These are phyloP conservation scores for Microchirus variegatus DNA, from an alignment of 2,797 vertebrate species.

Conservation along the genomic window DNA sequence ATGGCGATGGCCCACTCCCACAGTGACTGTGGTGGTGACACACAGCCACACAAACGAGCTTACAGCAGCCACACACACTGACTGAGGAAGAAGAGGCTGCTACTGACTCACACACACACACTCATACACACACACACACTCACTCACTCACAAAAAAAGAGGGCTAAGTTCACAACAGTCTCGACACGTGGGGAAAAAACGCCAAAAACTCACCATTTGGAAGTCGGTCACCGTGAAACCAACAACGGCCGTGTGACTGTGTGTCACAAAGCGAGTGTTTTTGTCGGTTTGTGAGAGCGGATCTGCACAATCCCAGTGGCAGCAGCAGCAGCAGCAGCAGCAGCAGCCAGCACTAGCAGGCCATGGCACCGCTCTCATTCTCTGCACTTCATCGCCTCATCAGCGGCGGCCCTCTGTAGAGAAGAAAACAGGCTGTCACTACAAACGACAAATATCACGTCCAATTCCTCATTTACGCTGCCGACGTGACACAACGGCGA, in stretches of 20 bases:
- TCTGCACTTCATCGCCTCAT: conserved; percentile 79
- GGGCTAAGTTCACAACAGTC: conserved; percentile 58
- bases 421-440: conserved; percentile 63
- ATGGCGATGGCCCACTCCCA: conserved; percentile 50
- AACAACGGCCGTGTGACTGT: conserved; percentile 63
- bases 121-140: conserved; percentile 2
- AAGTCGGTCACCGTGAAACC: conserved; percentile 80
- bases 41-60: conserved; percentile 73
- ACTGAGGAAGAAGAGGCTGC: conserved; percentile 61
- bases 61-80: conserved; percentile 66
- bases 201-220: conserved; percentile 83
- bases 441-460: conserved; percentile 55
- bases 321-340: conserved; percentile 79
- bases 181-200: conserved; percentile 54
- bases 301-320: conserved; percentile 82
- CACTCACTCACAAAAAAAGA: conserved; percentile 34
- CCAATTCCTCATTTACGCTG: conserved; percentile 62
- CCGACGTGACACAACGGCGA: conserved; percentile 56
- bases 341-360: conserved; percentile 78
- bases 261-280: conserved; percentile 76
- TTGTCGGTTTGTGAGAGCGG: conserved; percentile 79
- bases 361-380: conserved; percentile 84
- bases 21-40: conserved; percentile 70
- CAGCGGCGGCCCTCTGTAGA: conserved; percentile 70
- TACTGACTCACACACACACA: conserved; percentile 44